Evolutionary conservation across 2,113 vertebrate species (phyloP).

Genomic region (Cryptomyrus ogoouensis): DNA sequence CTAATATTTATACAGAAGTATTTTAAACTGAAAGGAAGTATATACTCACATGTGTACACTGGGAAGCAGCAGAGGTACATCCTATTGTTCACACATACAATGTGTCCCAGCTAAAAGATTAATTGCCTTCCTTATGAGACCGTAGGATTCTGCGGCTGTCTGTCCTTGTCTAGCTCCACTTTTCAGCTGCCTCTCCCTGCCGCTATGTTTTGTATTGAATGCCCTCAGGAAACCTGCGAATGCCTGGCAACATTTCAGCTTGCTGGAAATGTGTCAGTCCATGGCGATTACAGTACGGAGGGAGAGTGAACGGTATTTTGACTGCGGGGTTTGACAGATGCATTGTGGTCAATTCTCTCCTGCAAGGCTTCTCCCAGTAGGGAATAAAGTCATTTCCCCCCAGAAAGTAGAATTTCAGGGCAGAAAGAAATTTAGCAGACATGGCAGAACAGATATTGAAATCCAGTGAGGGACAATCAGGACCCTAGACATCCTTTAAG

Average conservation of each 20-base stretch:
- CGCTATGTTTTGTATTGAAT: neutral
- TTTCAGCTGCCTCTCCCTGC: neutral
- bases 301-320: neutral
- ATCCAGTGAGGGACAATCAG: slow-evolving; percentile 21
- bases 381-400: slow-evolving; percentile 8
- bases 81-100: neutral
- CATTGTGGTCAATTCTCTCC: neutral
- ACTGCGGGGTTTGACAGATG: neutral
- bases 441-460: slow-evolving; percentile 13
- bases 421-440: neutral
- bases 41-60: neutral
- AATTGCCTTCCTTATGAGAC: slow-evolving; percentile 2
- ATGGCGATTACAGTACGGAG: neutral
- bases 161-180: neutral
- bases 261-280: neutral
- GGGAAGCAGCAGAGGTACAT: neutral
- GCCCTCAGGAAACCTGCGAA: neutral
- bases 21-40: neutral
- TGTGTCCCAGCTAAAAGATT: neutral
- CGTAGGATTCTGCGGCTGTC: neutral
- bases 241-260: neutral
- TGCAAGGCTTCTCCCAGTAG: slow-evolving; percentile 11
- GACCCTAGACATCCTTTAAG: slow-evolving; percentile 15
- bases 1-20: neutral
- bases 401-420: slow-evolving; percentile 9